A percentile compares a stretch with the other conserved stretches of the same genome.
phyloP scores from a whole-genome alignment of 2,888 invertebrate genomes.

The Coremacera marginata region DNA sequence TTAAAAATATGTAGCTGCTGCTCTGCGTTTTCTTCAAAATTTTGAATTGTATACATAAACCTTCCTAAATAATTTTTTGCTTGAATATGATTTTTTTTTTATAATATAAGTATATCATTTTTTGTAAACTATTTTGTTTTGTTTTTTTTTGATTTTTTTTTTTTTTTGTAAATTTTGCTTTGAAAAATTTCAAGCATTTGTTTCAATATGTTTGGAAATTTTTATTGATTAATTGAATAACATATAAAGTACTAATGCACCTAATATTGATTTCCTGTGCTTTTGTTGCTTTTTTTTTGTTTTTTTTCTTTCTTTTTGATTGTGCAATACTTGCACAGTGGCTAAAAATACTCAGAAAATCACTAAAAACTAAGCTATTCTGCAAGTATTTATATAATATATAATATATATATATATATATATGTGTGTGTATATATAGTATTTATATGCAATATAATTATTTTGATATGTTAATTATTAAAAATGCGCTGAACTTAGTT shows the following conservation, averaged over 20 bases:
- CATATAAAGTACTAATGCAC: constrained; percentile 28
- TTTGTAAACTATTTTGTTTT: constrained; percentile 28
- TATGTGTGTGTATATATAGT: constrained; percentile 18
- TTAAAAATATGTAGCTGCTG: constrained; percentile 15
- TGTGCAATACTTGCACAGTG: constrained; percentile 17
- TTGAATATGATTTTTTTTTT: constrained; percentile 9
- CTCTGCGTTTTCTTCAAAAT: constrained; percentile 17
- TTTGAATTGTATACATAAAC: constrained; percentile 33
- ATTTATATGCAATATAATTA: constrained; percentile 37
- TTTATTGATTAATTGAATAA: constrained; percentile 23
- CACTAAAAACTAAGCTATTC: constrained; percentile 35
- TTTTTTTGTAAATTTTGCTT: constrained; percentile 32
- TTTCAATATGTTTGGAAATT: constrained; percentile 28
- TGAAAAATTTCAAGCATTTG: constrained; percentile 32
- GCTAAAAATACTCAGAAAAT: constrained; percentile 36
- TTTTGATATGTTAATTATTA: constrained; percentile 37
- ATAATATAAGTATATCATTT: constrained; percentile 33
- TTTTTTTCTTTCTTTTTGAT: constrained; percentile 16
- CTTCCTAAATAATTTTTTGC: constrained; percentile 32
- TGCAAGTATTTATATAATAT: constrained; percentile 7
- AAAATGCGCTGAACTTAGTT: constrained; percentile 35
- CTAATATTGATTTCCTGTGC: constrained; percentile 16
- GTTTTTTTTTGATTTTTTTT: constrained; percentile 8
- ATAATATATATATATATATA: neutral
- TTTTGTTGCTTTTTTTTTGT: constrained; percentile 16